These are phyloP conservation scores for Cerastis rubricosa DNA, from an alignment of 2,888 invertebrate species.

Conservation along the genomic window DNA sequence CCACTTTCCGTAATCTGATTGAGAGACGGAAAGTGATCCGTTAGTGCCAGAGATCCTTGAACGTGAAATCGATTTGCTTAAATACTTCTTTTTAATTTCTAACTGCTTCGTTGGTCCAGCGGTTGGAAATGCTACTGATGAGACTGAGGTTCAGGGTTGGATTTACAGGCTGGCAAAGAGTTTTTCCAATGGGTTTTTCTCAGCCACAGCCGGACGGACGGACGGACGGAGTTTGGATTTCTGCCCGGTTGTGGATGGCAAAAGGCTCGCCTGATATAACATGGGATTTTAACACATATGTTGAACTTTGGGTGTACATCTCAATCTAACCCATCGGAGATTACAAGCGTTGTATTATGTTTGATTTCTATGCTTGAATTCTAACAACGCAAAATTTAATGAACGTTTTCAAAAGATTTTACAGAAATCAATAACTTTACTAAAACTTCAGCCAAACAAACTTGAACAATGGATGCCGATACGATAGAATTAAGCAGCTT, in stretches of 20 bases:
- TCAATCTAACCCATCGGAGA: background rate
- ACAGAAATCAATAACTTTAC: background rate
- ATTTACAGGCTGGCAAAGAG: background rate
- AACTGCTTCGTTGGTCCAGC: background rate
- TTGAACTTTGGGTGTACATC: background rate
- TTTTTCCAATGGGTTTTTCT: background rate
- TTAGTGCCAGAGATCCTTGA: background rate
- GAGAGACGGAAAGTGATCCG: slow-evolving; percentile 8
- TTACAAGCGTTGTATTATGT: background rate
- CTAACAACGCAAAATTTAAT: background rate
- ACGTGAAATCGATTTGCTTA: slow-evolving; percentile 6
- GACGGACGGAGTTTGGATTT: background rate
- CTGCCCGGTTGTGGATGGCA: background rate
- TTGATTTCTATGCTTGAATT: background rate
- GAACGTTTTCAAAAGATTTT: background rate
- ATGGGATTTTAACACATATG: background rate
- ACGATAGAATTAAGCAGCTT: slow-evolving; percentile 23
- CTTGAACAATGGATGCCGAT: slow-evolving; percentile 23
- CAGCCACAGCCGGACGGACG: background rate
- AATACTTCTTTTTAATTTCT: background rate
- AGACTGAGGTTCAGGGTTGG: background rate
- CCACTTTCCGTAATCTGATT: slow-evolving; percentile 19
- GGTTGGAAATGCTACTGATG: background rate
- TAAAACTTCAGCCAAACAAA: slow-evolving; percentile 19
- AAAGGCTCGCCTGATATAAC: background rate